Evolutionary conservation across 2,888 invertebrate species (phyloP), one percentile per base, ranked within the genome.

Genomic region (Leptarthrus brevirostris): DNA sequence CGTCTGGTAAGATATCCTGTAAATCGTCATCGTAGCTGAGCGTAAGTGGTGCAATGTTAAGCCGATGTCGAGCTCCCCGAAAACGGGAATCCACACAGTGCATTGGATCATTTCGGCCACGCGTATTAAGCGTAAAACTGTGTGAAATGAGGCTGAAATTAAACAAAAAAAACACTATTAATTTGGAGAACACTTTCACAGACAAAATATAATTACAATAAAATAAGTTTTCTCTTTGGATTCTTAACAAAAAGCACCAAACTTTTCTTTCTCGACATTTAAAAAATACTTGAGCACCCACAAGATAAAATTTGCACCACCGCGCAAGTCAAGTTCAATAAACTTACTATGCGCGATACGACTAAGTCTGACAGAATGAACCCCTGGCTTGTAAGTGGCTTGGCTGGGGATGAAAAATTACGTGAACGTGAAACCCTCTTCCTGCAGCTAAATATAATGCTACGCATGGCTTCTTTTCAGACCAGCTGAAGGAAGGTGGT

Each of bases 71-170:
- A n/a, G 56, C 54, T 4, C 74, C 69, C 5, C 76, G 70, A 20
- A 54, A 5, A 49, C 69, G 47, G 22, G 72, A 34, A 53, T 76
- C 49, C 30, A 12, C 26, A 16, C 86, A 85, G 76, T 86, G 86
- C 2, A 86, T 79, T 78, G 86, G 86, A 0, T 85, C 84, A 24
- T 84, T 86, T 76, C 84, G 86, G 80, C 83, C 86, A 12, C 86
- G 87, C 0, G 88, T 87, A 81, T 87, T 87, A 22, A 88, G 86
- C 75, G 82, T 86, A 84, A 88, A 88, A 79, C 82, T 87, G 56
- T 87, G 87, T 0, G 88, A 87, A 76, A 88, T 87, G 75, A 88
- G 81, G 78, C 88, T 88, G 86, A 2, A 80, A 80, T 58, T 82
- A 76, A 77, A 81, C 5, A 79, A 52, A 75, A 74, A 74, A 16